These are phyloP conservation scores for Marasmarcha lunaedactyla DNA, from an alignment of 2,888 invertebrate species.

Conservation along the genomic window DNA sequence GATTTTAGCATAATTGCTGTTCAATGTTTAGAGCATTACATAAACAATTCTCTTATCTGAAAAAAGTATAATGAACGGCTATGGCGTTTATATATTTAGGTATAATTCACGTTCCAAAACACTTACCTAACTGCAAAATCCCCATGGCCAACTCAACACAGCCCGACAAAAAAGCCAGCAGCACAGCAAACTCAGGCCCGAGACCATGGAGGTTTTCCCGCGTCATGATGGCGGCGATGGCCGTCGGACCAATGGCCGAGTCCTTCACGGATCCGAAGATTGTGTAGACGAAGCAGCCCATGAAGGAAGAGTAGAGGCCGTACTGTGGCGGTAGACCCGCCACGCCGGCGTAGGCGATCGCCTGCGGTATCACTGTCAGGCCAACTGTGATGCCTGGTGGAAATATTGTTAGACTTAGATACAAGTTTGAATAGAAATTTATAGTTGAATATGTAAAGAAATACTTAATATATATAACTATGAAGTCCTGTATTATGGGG, in stretches of 20 bases:
- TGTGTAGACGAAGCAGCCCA: slow-evolving; percentile 93
- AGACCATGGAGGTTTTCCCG: slow-evolving; percentile 78
- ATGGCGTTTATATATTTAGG: too few relatives aligned
- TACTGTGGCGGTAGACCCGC: slow-evolving; percentile 82
- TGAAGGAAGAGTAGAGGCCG: slow-evolving; percentile 93
- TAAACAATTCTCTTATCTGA: too few relatives aligned
- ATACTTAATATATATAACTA: too few relatives aligned
- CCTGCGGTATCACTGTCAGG: slow-evolving; percentile 85
- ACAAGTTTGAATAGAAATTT: background rate
- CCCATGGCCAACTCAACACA: slow-evolving; percentile 80
- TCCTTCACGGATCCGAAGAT: slow-evolving; percentile 82
- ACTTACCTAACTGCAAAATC: slow-evolving; percentile 76
- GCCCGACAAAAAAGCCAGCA: slow-evolving; percentile 79
- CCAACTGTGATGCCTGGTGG: slow-evolving; percentile 73
- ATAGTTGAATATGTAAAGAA: background rate
- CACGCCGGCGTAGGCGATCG: slow-evolving; percentile 85
- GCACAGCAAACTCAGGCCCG: slow-evolving; percentile 78
- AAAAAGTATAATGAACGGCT: too few relatives aligned
- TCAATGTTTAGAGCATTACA: too few relatives aligned
- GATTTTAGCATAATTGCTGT: too few relatives aligned
- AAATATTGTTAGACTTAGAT: too few relatives aligned
- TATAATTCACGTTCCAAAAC: too few relatives aligned
- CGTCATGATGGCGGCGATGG: slow-evolving; percentile 85
- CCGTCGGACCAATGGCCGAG: slow-evolving; percentile 71
- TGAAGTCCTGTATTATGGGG: too few relatives aligned